Percentiles rank a stretch among this genome's conserved stretches.
phyloP scores from a whole-genome alignment of 1,140 invertebrate genomes.

The Nasonia vitripennis region DNA sequence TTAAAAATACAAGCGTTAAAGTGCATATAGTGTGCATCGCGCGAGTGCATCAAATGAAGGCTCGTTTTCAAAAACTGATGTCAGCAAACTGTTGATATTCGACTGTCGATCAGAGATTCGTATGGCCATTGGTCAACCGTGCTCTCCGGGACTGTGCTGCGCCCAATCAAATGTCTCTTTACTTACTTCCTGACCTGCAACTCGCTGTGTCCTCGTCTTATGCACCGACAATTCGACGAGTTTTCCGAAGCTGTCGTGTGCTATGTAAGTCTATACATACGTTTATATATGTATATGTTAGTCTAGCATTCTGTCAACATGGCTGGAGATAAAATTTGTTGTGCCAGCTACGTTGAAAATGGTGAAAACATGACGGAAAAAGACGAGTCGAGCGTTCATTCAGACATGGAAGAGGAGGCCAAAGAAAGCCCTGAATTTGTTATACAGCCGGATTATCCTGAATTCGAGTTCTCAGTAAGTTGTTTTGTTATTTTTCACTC shows the following conservation, averaged over 20 bases:
- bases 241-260: not conserved
- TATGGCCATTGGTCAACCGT: not conserved
- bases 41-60: too few relatives aligned
- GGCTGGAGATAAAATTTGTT: slow-evolving; percentile 67
- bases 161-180: slow-evolving; percentile 18
- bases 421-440: slow-evolving; percentile 60
- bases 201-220: not conserved
- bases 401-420: slow-evolving; percentile 63
- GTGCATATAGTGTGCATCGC: too few relatives aligned
- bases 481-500: slow-evolving; percentile 27
- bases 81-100: too few relatives aligned
- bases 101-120: not conserved
- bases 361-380: slow-evolving; percentile 62
- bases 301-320: slow-evolving; percentile 57
- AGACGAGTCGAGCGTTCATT: slow-evolving; percentile 61
- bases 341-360: slow-evolving; percentile 61
- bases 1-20: too few relatives aligned
- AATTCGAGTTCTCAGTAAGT: slow-evolving; percentile 71
- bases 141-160: slow-evolving; percentile 5
- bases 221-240: not conserved
- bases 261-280: not conserved
- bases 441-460: slow-evolving; percentile 58
- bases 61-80: too few relatives aligned
- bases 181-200: not conserved
- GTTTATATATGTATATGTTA: not conserved